Conservation (phyloP, 2,797 vertebrate genomes). For the Phoebastria nigripes region DNA sequence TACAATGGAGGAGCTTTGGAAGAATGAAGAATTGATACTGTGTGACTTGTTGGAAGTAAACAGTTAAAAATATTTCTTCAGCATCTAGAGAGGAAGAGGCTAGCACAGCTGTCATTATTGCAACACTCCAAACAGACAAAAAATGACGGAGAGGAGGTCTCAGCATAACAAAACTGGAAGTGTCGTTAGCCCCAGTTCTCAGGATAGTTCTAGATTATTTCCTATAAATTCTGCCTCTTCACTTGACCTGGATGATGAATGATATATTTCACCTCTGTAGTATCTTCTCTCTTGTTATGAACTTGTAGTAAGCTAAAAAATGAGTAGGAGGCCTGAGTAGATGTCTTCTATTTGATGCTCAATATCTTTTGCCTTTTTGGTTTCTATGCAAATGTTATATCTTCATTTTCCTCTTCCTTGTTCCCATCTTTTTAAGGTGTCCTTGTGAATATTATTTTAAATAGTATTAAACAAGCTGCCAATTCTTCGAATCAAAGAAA, state of each 20-base stretch:
- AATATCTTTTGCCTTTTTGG: neutral
- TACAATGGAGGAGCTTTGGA: neutral
- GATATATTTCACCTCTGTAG: neutral
- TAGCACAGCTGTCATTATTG: neutral
- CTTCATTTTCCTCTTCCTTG: neutral
- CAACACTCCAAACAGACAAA: neutral
- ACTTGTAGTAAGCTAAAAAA: neutral
- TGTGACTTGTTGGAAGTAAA: neutral
- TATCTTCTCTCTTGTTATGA: neutral
- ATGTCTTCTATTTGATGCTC: neutral
- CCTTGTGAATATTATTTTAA: constrained; percentile 82
- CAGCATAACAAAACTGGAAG: neutral
- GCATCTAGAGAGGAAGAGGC: neutral
- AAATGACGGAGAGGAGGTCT: neutral
- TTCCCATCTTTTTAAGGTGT: constrained; percentile 77
- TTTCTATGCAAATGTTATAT: neutral
- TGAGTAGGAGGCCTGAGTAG: neutral
- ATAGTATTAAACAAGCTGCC: constrained; percentile 77
- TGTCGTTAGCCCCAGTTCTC: neutral
- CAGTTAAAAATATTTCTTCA: neutral
- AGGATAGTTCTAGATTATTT: neutral
- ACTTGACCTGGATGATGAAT: neutral
- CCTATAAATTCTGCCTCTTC: neutral
- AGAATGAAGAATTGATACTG: neutral
- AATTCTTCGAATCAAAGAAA: constrained; percentile 75